Evolutionary conservation across 2,797 vertebrate genomes (phyloP).

Genomic region (Myiotriccus ornatus): DNA sequence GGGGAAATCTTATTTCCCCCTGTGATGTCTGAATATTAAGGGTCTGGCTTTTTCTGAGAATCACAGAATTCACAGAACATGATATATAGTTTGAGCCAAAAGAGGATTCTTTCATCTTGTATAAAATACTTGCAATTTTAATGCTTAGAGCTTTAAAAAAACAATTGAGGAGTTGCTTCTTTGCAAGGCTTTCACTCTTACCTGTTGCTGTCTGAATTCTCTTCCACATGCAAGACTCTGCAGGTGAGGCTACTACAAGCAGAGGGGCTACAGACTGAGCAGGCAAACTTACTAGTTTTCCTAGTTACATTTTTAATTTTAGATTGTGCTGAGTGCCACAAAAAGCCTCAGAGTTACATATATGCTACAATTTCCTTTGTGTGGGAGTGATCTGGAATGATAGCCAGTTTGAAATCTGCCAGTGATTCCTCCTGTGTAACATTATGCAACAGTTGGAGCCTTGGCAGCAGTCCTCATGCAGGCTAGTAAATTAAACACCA

Average conservation of each 20-base stretch:
- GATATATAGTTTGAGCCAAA: conserved; percentile 37
- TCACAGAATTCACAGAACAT: not conserved
- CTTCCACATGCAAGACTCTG: not conserved
- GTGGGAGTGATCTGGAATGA: conserved; percentile 58
- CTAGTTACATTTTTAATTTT: conserved; percentile 4
- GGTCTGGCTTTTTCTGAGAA: not conserved
- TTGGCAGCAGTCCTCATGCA: not conserved
- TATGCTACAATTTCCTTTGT: conserved; percentile 53
- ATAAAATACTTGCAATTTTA: not conserved
- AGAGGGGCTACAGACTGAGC: not conserved
- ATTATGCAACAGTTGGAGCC: conserved; percentile 49
- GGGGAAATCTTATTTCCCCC: conserved; percentile 15
- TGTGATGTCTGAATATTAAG: conserved; percentile 27
- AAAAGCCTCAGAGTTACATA: conserved; percentile 31
- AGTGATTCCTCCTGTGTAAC: conserved; percentile 46
- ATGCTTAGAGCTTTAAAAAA: not conserved
- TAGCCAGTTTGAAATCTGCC: conserved; percentile 52
- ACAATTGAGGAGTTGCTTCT: not conserved
- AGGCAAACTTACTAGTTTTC: conserved; percentile 8
- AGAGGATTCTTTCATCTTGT: conserved; percentile 32
- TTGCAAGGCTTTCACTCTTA: not conserved
- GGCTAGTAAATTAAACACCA: conserved; percentile 5
- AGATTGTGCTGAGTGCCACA: conserved; percentile 11
- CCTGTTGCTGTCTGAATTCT: conserved; percentile 13
- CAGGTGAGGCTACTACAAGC: not conserved